Evolutionary conservation across 2,888 invertebrate genomes (phyloP).

Genomic region (Temnothorax ravouxi): DNA sequence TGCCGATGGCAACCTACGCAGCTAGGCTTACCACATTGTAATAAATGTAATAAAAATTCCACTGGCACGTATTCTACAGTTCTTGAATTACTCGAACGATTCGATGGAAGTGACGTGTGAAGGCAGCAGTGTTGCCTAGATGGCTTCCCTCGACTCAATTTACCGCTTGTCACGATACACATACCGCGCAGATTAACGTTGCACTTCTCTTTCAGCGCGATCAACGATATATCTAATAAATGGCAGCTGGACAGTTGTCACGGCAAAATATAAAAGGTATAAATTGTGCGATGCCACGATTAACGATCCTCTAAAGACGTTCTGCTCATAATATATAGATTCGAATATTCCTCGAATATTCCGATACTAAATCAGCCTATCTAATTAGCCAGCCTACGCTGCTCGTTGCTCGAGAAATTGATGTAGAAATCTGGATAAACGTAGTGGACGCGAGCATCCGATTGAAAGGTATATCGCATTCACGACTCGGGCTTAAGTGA

Average conservation of each 20-base stretch:
- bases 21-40: conserved; percentile 49
- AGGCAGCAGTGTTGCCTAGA: conserved; percentile 29
- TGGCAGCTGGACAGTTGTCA: conserved; percentile 31
- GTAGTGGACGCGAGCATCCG: neutral
- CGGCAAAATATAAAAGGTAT: neutral
- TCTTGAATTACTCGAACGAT: conserved; percentile 44
- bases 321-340: neutral
- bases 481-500: neutral
- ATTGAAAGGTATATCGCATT: conserved; percentile 9
- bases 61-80: conserved; percentile 11
- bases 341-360: neutral
- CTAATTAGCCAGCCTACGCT: neutral
- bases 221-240: conserved; percentile 47
- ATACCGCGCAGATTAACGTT: conserved; percentile 35
- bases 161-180: conserved; percentile 63
- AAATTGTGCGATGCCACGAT: conserved; percentile 4
- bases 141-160: conserved; percentile 58
- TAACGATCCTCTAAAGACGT: conserved; percentile 14
- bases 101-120: conserved; percentile 53
- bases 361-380: neutral
- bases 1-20: conserved; percentile 53
- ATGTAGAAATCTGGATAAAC: neutral
- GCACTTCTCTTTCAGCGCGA: conserved; percentile 52
- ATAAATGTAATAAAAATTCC: conserved; percentile 58
- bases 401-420: neutral